phyloP scores from a whole-genome alignment of 2,888 invertebrate species.

The Lasioglossum lativentre region DNA sequence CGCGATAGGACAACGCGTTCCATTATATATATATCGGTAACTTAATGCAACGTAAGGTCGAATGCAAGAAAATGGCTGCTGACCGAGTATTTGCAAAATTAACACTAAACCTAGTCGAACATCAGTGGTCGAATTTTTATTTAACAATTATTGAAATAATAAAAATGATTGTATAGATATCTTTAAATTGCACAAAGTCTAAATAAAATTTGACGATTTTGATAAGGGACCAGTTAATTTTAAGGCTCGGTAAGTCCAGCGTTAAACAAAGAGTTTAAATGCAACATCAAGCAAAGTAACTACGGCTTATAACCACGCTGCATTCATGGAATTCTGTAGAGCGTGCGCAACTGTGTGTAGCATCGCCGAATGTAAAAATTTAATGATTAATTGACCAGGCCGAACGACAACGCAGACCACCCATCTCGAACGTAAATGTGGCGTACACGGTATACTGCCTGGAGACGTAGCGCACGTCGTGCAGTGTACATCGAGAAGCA shows the following conservation, averaged over 20 bases:
- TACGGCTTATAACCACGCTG: too few relatives aligned
- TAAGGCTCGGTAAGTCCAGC: too few relatives aligned
- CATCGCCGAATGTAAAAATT: not conserved
- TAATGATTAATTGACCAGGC: not conserved
- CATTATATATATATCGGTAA: not conserved
- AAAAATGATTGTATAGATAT: too few relatives aligned
- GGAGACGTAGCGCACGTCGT: not conserved
- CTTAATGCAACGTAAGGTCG: not conserved
- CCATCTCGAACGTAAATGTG: not conserved
- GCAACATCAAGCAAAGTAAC: too few relatives aligned
- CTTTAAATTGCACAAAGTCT: too few relatives aligned
- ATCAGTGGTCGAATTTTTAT: too few relatives aligned
- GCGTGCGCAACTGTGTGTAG: not conserved
- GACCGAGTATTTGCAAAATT: not conserved
- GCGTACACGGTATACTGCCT: not conserved
- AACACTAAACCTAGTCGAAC: too few relatives aligned
- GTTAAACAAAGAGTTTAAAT: not conserved
- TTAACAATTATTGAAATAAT: too few relatives aligned
- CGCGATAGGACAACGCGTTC: not conserved
- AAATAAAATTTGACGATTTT: too few relatives aligned
- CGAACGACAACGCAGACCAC: not conserved
- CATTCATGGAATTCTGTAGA: not conserved
- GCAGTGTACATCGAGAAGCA: not conserved
- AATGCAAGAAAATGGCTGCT: not conserved
- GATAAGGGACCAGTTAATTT: too few relatives aligned